Base-by-base conservation (phyloP, 2,888 invertebrate genomes). In the Lasius platythorax region DNA sequence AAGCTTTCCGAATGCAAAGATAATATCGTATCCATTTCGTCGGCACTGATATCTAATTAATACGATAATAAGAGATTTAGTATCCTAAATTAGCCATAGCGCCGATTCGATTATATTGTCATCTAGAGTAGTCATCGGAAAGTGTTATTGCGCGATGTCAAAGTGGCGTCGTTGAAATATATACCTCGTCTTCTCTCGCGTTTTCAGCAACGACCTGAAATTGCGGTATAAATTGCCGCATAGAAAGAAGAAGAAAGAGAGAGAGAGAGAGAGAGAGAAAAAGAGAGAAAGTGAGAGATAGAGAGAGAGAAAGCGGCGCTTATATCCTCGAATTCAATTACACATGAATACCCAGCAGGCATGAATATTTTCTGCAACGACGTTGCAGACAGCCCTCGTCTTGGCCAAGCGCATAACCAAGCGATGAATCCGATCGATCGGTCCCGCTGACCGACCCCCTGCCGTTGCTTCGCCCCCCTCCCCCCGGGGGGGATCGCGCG, bases 341-440 rank as follows among this genome's bases (percentile, higher is more conserved):
- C 61, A 73, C 61, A 46, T 73, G 73, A 81, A 81, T 79, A 72
- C 33, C 72, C 72, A 33, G 73, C 61, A 37, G 61, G 79, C 79
- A 81, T 81, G 79, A 81, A 81, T 81, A 81, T 81, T 81, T 81
- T 81, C 79, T 37, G 73, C 79, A 61, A 81, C 79, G 73, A 72
- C 79, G 58, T 79, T 73, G 73, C 79, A 9, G 79, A 73, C 53
- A 81, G 58, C 46, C 28, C 79, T 43, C 46, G 73, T 81, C 79
- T 81, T 81, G 79, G 30, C 58, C 75, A 43, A 43, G 73, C 33
- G 43, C 70, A 68, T 18, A 56, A 64, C 46, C 40, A 33, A 23
- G 30, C 73, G 73, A 73, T 81, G 79, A 81, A 81, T 73, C 61
- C 73, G 61, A 81, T 81, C 79, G 79, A 81, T 81, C 78, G 46